Evolutionary conservation across 2,113 vertebrate species (phyloP).

Genomic region (Psittacula cyanocephala): DNA sequence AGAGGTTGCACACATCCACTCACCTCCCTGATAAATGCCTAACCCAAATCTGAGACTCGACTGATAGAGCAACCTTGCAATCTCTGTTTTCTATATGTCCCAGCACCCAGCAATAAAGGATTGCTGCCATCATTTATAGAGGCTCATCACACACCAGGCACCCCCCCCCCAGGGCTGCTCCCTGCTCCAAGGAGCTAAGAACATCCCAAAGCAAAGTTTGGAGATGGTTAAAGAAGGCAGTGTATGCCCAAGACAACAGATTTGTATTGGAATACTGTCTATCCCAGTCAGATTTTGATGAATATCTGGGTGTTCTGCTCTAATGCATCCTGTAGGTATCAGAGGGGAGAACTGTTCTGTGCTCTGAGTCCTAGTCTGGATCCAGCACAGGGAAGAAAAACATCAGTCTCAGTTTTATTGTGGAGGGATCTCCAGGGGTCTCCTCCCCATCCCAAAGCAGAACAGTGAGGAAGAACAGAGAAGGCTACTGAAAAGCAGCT

Average conservation of each 20-base stretch:
- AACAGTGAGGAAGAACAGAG: background rate
- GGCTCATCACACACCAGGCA: background rate
- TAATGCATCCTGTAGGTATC: background rate
- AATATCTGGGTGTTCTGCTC: background rate
- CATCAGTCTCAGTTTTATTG: background rate
- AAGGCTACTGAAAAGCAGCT: background rate
- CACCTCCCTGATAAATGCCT: background rate
- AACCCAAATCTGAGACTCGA: background rate
- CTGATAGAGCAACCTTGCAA: background rate
- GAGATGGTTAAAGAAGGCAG: background rate
- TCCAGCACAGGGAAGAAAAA: background rate
- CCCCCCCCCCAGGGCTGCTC: background rate
- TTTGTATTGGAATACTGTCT: background rate
- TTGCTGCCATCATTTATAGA: background rate
- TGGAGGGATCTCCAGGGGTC: background rate
- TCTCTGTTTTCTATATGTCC: background rate
- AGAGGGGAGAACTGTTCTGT: background rate
- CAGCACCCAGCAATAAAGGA: background rate
- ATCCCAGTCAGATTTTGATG: background rate
- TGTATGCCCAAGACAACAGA: rapidly evolving
- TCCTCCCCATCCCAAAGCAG: background rate
- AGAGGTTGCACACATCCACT: background rate
- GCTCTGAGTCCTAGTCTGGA: background rate
- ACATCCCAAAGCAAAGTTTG: background rate
- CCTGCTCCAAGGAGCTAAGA: background rate